Percentiles rank a stretch among this genome's conserved stretches.
phyloP scores from a whole-genome alignment of 2,113 vertebrate species.

The Ciconia maguari region DNA sequence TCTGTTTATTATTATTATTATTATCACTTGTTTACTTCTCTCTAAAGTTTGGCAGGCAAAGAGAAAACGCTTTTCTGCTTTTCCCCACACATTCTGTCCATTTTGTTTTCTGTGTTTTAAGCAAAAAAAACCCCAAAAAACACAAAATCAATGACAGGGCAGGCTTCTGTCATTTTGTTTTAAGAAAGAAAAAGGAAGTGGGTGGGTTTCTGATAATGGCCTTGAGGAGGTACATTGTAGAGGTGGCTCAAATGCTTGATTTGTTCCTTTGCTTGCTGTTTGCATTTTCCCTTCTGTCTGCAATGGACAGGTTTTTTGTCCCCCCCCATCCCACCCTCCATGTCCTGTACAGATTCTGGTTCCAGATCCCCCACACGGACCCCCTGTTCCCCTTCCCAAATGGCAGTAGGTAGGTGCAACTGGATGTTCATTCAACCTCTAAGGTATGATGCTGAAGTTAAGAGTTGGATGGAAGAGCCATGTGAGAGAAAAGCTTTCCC shows the following conservation, averaged over 20 bases:
- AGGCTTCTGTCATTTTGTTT: constrained; percentile 7
- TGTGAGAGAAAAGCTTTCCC: constrained; percentile 58
- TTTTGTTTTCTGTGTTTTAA: constrained; percentile 6
- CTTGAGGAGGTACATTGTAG: constrained; percentile 41
- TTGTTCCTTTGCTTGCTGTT: constrained; percentile 5
- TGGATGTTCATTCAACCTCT: constrained; percentile 41
- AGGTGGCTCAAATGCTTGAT: constrained; percentile 40
- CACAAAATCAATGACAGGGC: neutral
- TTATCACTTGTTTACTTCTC: constrained; percentile 24
- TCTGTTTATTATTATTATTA: neutral
- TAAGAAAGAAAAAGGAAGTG: neutral
- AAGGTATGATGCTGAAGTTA: constrained; percentile 67
- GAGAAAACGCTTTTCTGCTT: constrained; percentile 54
- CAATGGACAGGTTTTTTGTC: neutral
- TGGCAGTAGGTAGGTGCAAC: constrained; percentile 28
- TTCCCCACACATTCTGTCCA: constrained; percentile 29
- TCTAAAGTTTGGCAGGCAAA: constrained; percentile 59
- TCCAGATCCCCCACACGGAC: neutral
- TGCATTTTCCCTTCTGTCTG: constrained; percentile 31
- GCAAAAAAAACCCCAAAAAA: neutral
- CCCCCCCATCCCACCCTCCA: neutral
- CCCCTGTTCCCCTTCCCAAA: constrained; percentile 19
- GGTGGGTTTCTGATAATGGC: constrained; percentile 30
- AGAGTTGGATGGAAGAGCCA: constrained; percentile 70
- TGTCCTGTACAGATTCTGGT: constrained; percentile 1